These are phyloP conservation scores for Oscheius sp. DNA, from an alignment of 2,888 invertebrate genomes.

Conservation along the genomic window DNA sequence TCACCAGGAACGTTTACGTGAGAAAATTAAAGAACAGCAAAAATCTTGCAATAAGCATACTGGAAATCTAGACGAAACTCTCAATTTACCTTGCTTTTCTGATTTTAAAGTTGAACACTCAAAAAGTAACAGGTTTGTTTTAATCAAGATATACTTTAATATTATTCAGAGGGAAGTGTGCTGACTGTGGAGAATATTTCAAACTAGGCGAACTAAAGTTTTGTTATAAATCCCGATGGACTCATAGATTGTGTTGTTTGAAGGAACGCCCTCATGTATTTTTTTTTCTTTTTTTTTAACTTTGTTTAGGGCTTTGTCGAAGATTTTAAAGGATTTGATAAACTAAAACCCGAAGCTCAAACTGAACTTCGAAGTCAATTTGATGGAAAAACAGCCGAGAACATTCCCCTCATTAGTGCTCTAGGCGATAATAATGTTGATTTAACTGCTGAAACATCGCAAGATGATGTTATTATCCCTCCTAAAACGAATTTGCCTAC, in stretches of 20 bases:
- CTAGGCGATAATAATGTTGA: neutral
- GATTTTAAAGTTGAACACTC: conserved; percentile 1
- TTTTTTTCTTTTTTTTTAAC: too few relatives aligned
- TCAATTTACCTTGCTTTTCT: neutral
- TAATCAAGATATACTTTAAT: neutral
- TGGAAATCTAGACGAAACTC: neutral
- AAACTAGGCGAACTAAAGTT: conserved; percentile 45
- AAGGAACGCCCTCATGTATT: too few relatives aligned
- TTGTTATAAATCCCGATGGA: conserved; percentile 31
- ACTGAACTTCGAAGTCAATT: neutral
- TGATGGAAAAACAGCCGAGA: too few relatives aligned
- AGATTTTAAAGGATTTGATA: conserved; percentile 1
- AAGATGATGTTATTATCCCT: too few relatives aligned
- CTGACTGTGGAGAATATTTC: conserved; percentile 47
- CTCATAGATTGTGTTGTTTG: conserved; percentile 49
- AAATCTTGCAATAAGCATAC: neutral
- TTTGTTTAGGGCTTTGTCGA: neutral
- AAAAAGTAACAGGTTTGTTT: neutral
- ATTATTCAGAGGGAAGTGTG: conserved; percentile 52
- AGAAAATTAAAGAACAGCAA: neutral
- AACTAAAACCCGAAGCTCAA: neutral
- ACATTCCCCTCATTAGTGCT: too few relatives aligned
- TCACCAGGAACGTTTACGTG: conserved; percentile 18
- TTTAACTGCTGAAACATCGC: too few relatives aligned
- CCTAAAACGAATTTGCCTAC: neutral